Evolutionary conservation across 2,113 vertebrate genomes (phyloP).

Genomic region (Astur gentilis): DNA sequence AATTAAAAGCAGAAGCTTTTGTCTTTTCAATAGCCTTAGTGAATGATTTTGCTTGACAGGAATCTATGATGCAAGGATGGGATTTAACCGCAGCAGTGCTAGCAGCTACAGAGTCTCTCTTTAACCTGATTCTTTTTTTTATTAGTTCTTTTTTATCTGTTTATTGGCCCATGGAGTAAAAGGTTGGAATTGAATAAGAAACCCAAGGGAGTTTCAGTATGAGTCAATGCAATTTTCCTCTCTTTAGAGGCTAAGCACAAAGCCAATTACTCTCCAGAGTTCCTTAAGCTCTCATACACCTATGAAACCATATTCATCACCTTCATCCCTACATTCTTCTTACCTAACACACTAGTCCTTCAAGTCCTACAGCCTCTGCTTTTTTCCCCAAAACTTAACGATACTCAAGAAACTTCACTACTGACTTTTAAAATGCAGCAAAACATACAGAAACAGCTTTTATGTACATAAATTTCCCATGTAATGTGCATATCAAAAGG

Average conservation of each 20-base stretch:
- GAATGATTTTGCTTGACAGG: slow-evolving; percentile 8
- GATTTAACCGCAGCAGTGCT: background rate
- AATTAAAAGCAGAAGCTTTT: background rate
- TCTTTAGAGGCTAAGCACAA: slow-evolving; percentile 29
- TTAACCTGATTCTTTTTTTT: slow-evolving; percentile 24
- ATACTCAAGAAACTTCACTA: background rate
- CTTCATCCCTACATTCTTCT: background rate
- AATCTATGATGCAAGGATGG: background rate
- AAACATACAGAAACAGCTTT: background rate
- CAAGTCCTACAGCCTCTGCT: background rate
- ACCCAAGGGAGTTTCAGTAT: slow-evolving; percentile 21
- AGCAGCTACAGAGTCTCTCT: background rate
- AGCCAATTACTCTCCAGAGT: slow-evolving; percentile 18
- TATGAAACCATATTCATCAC: background rate
- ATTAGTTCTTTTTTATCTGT: slow-evolving; percentile 50
- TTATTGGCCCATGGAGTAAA: slow-evolving; percentile 20
- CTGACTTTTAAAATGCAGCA: background rate
- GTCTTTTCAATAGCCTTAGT: background rate
- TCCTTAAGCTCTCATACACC: background rate
- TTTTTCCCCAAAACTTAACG: background rate
- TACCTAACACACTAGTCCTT: background rate
- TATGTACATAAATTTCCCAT: background rate
- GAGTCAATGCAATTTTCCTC: slow-evolving; percentile 17
- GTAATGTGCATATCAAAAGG: background rate
- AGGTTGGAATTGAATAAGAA: slow-evolving; percentile 34